Evolutionary conservation across 2,888 invertebrate genomes (phyloP).

Genomic region (Eilema sororculum): DNA sequence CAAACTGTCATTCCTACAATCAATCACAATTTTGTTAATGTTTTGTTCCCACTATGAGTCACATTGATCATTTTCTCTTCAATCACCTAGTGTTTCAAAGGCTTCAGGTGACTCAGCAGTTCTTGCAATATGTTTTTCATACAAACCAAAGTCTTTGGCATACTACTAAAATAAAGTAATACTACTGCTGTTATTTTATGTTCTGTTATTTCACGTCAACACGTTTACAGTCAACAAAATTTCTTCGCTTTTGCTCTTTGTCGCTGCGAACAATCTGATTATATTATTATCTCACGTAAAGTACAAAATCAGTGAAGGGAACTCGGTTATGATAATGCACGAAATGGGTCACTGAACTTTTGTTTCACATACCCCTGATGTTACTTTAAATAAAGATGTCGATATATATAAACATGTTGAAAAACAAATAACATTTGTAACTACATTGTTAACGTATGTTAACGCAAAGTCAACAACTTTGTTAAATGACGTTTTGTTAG

Average conservation of each 20-base stretch:
- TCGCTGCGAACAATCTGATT: background rate
- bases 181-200: too few relatives aligned
- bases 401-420: background rate
- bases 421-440: slow-evolving; percentile 14
- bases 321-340: slow-evolving; percentile 31
- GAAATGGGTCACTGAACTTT: slow-evolving; percentile 31
- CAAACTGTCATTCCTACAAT: too few relatives aligned
- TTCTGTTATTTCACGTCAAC: background rate
- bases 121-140: too few relatives aligned
- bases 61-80: too few relatives aligned
- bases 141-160: too few relatives aligned
- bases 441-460: slow-evolving; percentile 14
- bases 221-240: background rate
- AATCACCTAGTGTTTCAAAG: too few relatives aligned
- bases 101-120: too few relatives aligned
- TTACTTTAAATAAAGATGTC: slow-evolving; percentile 15
- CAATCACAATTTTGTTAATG: too few relatives aligned
- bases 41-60: too few relatives aligned
- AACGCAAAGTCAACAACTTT: background rate
- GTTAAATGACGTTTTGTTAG: background rate
- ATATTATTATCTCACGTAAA: slow-evolving; percentile 7
- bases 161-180: too few relatives aligned
- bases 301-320: slow-evolving; percentile 20
- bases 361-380: slow-evolving; percentile 6
- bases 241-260: background rate